phyloP scores from a whole-genome alignment of 1,140 invertebrate species.

The Popillia japonica region DNA sequence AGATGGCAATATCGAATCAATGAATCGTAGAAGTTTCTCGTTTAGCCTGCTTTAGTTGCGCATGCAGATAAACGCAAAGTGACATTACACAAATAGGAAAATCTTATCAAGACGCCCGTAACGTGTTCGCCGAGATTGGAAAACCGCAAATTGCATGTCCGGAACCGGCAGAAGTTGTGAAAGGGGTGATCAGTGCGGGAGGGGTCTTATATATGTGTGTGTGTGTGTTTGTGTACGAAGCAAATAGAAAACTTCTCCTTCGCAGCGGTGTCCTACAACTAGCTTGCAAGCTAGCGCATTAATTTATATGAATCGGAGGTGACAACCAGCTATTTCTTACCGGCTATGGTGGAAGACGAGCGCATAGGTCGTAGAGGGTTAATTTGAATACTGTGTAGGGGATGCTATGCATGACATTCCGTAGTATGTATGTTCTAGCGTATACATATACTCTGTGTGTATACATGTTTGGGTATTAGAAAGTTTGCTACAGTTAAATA shows the following conservation, averaged over 20 bases:
- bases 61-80: too few relatives aligned
- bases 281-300: neutral
- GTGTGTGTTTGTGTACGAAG: too few relatives aligned
- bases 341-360: too few relatives aligned
- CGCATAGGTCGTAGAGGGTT: neutral
- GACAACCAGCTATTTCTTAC: neutral
- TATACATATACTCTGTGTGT: too few relatives aligned
- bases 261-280: neutral
- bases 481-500: slow-evolving; percentile 24
- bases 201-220: too few relatives aligned
- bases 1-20: too few relatives aligned
- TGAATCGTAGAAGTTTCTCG: too few relatives aligned
- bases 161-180: neutral
- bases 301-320: neutral
- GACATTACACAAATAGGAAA: neutral
- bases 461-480: neutral
- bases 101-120: slow-evolving; percentile 17
- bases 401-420: neutral
- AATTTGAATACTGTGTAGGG: too few relatives aligned
- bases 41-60: too few relatives aligned
- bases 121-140: slow-evolving; percentile 20
- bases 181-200: neutral
- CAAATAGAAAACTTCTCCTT: neutral
- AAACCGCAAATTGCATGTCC: slow-evolving; percentile 23
- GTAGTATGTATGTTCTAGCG: neutral